These are phyloP conservation scores for Bombylius discolor DNA, from an alignment of 2,888 invertebrate genomes.

Conservation along the genomic window DNA sequence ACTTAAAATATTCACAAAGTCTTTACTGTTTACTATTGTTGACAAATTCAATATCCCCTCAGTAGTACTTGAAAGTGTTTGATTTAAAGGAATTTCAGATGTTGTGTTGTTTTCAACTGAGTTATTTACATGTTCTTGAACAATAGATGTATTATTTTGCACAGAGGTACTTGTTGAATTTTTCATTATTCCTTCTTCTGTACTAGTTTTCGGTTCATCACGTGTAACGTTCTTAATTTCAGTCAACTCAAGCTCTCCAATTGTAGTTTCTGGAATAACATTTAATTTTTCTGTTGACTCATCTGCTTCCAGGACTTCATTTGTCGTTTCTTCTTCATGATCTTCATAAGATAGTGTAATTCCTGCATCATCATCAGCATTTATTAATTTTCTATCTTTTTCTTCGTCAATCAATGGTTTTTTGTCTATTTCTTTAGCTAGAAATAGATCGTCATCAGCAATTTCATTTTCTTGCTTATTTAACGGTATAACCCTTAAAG, in stretches of 20 bases:
- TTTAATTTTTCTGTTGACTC: constrained; percentile 8
- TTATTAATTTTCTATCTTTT: background rate
- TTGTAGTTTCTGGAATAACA: constrained; percentile 4
- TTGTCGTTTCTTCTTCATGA: background rate
- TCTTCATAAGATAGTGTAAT: background rate
- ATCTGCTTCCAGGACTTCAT: constrained; percentile 4
- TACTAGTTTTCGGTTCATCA: too few relatives aligned
- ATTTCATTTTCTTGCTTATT: constrained; percentile 8
- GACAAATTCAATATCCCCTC: too few relatives aligned
- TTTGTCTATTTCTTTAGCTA: background rate
- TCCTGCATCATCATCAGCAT: background rate
- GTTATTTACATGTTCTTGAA: too few relatives aligned
- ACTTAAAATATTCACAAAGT: background rate
- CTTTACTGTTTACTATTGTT: too few relatives aligned
- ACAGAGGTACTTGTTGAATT: too few relatives aligned
- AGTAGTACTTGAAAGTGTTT: too few relatives aligned
- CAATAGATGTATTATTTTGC: too few relatives aligned
- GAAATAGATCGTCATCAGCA: constrained; percentile 1
- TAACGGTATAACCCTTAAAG: constrained; percentile 11
- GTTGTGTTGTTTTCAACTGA: too few relatives aligned
- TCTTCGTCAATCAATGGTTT: background rate
- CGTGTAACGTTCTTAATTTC: background rate
- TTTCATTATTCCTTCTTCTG: too few relatives aligned
- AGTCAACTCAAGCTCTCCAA: background rate
- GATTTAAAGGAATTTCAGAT: too few relatives aligned